phyloP scores from a whole-genome alignment of 2,113 vertebrate species.

The Marmota flaviventris region DNA sequence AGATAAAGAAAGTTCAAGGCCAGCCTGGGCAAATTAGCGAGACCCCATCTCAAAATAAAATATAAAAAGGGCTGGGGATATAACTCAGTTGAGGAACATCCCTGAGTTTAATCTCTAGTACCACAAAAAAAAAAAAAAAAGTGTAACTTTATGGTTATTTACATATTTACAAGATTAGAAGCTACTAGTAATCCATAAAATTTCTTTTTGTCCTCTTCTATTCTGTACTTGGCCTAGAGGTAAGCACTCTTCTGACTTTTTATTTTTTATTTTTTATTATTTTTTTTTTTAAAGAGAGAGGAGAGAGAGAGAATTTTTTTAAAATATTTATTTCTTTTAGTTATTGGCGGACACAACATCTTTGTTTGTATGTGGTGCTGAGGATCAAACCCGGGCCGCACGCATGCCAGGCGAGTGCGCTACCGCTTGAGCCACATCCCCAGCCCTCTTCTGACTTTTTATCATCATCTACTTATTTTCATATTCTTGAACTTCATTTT shows the following conservation, averaged over 20 bases:
- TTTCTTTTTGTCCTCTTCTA: conserved; percentile 15
- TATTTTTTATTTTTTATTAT: neutral
- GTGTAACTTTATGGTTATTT: neutral
- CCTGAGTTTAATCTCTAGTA: neutral
- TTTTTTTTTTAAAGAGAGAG: too few species aligned
- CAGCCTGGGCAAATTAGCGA: too few species aligned
- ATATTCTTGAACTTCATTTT: conserved; percentile 46
- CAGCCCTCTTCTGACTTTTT: conserved; percentile 18
- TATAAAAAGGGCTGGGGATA: neutral
- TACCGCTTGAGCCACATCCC: too few species aligned
- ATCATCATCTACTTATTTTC: conserved; percentile 1
- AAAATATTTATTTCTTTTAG: too few species aligned
- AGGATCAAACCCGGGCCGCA: too few species aligned
- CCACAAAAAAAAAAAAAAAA: too few species aligned
- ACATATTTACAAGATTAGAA: neutral
- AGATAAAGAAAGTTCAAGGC: too few species aligned
- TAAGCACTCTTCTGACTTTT: conserved; percentile 15
- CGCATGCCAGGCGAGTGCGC: too few species aligned
- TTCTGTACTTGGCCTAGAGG: neutral
- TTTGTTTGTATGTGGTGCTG: too few species aligned
- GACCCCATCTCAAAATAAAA: neutral
- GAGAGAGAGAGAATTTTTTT: too few species aligned
- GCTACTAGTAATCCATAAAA: neutral
- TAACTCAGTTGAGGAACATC: too few species aligned
- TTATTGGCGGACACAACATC: too few species aligned